A percentile compares a stretch with the other conserved stretches of the same genome.
phyloP scores from a whole-genome alignment of 2,888 invertebrate genomes.

The Drosophila seclusa region DNA sequence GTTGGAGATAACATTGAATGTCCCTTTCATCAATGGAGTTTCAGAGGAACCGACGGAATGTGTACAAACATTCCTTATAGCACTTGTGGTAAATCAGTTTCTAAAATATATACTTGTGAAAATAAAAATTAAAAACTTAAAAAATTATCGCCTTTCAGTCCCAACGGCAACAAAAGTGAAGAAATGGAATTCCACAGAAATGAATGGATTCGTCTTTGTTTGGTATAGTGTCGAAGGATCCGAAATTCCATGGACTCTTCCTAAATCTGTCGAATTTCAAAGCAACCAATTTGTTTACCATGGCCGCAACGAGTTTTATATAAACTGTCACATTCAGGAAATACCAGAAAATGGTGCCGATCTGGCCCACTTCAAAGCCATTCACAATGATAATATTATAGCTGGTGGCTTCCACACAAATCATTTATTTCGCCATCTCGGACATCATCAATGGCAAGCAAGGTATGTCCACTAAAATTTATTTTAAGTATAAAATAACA shows the following conservation, averaged over 20 bases:
- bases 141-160: constrained; percentile 85
- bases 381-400: constrained; percentile 89
- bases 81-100: constrained; percentile 83
- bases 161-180: constrained; percentile 89
- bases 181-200: constrained; percentile 89
- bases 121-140: not conserved
- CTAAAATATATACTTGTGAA: not conserved
- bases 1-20: constrained; percentile 92
- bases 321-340: constrained; percentile 91
- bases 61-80: constrained; percentile 91
- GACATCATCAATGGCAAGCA: constrained; percentile 87
- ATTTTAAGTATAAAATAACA: not conserved
- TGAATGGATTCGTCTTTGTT: constrained; percentile 90
- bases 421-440: constrained; percentile 82
- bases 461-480: constrained; percentile 63
- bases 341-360: constrained; percentile 97
- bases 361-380: constrained; percentile 90
- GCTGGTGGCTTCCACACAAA: constrained; percentile 85
- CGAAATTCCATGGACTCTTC: constrained; percentile 89
- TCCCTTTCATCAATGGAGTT: constrained; percentile 95
- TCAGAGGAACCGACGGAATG: constrained; percentile 90
- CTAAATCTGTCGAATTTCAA: constrained; percentile 86
- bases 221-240: constrained; percentile 92
- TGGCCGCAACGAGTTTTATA: constrained; percentile 91
- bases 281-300: constrained; percentile 88